Conservation (phyloP, 1,140 invertebrate genomes). For the Stegodyphus dumicola region DNA sequence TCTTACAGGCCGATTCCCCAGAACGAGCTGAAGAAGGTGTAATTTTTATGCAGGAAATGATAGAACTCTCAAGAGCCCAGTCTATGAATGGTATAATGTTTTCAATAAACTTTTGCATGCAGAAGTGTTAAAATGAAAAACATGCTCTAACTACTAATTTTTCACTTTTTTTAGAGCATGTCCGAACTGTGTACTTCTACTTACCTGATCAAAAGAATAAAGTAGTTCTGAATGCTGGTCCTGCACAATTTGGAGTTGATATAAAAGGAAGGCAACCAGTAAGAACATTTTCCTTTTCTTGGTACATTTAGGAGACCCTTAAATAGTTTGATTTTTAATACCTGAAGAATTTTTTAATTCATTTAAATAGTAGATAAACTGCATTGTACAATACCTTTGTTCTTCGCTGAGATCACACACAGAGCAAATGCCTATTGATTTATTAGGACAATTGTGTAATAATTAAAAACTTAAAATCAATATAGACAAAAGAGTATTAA, state of each 20-base stretch:
- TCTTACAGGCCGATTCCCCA: slow-evolving; percentile 79
- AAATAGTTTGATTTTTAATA: too few relatives aligned
- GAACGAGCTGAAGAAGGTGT: slow-evolving; percentile 92
- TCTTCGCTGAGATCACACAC: too few relatives aligned
- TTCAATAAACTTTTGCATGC: neutral
- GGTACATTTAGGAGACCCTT: too few relatives aligned
- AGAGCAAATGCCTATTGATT: too few relatives aligned
- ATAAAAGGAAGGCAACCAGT: slow-evolving; percentile 68
- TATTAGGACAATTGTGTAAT: too few relatives aligned
- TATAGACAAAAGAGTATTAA: neutral
- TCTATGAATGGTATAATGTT: slow-evolving; percentile 69
- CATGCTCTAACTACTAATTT: neutral
- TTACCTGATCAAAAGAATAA: slow-evolving; percentile 40
- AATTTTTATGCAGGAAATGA: slow-evolving; percentile 97
- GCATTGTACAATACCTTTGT: too few relatives aligned
- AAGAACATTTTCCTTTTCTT: neutral
- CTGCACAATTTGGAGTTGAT: slow-evolving; percentile 90
- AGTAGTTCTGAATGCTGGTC: slow-evolving; percentile 79
- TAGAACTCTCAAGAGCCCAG: slow-evolving; percentile 85
- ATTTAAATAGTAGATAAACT: too few relatives aligned
- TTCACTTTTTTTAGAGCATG: slow-evolving; percentile 48
- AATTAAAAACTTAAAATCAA: too few relatives aligned
- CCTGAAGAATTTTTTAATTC: too few relatives aligned
- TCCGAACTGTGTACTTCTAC: slow-evolving; percentile 62
- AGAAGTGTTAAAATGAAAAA: neutral